phyloP scores from a whole-genome alignment of 1,140 invertebrate genomes.

The Macrosteles quadrilineatus region DNA sequence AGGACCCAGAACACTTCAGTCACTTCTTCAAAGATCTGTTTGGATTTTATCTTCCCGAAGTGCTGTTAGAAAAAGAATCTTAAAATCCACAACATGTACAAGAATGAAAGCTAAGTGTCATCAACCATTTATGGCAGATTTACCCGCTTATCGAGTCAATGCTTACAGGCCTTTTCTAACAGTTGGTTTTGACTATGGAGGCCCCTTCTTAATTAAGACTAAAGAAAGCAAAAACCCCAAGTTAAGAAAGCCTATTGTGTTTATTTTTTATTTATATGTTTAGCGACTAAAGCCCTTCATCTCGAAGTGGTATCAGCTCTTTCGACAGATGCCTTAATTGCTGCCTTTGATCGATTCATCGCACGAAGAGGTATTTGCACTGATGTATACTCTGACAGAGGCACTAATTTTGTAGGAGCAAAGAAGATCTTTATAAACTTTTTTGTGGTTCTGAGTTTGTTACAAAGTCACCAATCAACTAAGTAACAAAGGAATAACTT shows the following conservation, averaged over 20 bases:
- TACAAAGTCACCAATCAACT: too few species aligned
- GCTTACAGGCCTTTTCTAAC: conserved; percentile 33
- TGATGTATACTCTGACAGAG: too few species aligned
- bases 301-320: conserved; percentile 45
- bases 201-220: conserved; percentile 35
- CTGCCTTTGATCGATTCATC: too few species aligned
- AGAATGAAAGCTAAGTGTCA: conserved; percentile 9
- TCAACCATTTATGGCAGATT: background rate
- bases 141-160: background rate
- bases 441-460: too few species aligned
- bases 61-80: background rate
- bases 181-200: conserved; percentile 35
- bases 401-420: too few species aligned
- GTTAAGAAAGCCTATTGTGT: conserved; percentile 48
- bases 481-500: too few species aligned
- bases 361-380: too few species aligned
- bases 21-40: conserved; percentile 1
- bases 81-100: conserved; percentile 13
- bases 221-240: conserved; percentile 36
- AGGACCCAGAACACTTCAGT: background rate
- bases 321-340: conserved; percentile 45
- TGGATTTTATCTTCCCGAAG: background rate
- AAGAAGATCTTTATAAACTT: too few species aligned
- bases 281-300: conserved; percentile 45
- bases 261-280: too few species aligned